phyloP scores from a whole-genome alignment of 2,113 vertebrate species.

The Lepus europaeus region DNA sequence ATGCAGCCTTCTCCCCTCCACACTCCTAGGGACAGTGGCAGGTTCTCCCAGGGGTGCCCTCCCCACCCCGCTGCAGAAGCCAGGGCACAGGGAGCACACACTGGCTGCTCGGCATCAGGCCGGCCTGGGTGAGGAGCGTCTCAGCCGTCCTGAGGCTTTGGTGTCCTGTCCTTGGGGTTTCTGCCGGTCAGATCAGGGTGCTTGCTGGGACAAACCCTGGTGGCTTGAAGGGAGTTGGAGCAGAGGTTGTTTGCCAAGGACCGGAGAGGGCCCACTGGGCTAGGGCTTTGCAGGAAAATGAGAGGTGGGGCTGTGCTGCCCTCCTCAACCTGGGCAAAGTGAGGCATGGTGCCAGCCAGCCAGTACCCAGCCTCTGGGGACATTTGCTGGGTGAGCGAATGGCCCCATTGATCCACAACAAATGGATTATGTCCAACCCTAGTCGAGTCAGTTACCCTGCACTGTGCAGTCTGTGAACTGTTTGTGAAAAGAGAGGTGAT shows the following conservation, averaged over 20 bases:
- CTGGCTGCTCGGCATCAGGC: not conserved
- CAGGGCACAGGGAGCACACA: not conserved
- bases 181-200: not conserved
- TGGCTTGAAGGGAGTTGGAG: not conserved
- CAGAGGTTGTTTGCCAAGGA: not conserved
- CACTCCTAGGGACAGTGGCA: not conserved
- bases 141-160: not conserved
- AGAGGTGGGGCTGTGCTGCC: not conserved
- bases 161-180: not conserved
- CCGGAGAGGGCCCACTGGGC: not conserved
- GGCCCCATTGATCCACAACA: not conserved
- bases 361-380: not conserved
- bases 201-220: not conserved
- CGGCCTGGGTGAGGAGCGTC: not conserved
- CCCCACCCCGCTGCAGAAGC: not conserved
- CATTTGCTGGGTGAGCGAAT: not conserved
- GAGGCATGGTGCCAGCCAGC: accelerated
- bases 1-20: not conserved
- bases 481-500: not conserved
- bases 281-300: not conserved
- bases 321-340: not conserved
- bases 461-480: not conserved
- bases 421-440: too few relatives aligned
- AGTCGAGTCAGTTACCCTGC: not conserved
- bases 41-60: not conserved